Conservation (phyloP, 2,113 vertebrate species). For the Peromyscus leucopus region DNA sequence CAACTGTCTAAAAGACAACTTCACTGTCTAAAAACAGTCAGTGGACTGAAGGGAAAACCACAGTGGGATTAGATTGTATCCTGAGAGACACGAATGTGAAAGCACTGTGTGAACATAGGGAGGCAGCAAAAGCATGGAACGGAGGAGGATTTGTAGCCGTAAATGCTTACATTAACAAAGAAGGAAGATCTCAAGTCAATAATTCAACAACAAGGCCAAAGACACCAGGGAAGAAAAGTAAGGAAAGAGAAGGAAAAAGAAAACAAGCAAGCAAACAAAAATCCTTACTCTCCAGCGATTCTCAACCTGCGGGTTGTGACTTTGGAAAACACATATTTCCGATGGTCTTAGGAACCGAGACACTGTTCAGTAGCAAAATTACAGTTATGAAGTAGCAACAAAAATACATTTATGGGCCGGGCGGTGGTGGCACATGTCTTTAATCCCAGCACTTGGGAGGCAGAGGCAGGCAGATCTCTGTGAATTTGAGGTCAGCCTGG, state of each 20-base stretch:
- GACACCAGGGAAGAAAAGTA: not conserved
- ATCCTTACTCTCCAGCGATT: not conserved
- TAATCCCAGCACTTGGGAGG: no score
- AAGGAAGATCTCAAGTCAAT: not conserved
- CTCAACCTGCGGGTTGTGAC: not conserved
- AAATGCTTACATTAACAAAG: not conserved
- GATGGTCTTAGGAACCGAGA: not conserved
- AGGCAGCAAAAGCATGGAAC: not conserved
- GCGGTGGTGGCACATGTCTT: no score
- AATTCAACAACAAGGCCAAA: not conserved
- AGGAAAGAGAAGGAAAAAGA: not conserved
- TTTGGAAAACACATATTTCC: not conserved
- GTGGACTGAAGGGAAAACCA: not conserved
- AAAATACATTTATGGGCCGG: not conserved
- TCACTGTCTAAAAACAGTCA: not conserved
- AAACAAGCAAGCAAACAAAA: not conserved
- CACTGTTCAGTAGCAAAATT: not conserved
- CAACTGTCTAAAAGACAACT: not conserved
- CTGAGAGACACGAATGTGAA: not conserved
- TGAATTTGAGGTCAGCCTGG: no score
- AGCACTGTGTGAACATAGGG: not conserved
- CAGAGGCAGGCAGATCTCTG: no score
- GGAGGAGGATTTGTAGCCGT: not conserved
- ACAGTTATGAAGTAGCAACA: not conserved
- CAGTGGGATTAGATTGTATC: not conserved